Base-by-base conservation (phyloP, 35 echinoderm and acorn worm genomes). In the Amphiura filiformis region DNA sequence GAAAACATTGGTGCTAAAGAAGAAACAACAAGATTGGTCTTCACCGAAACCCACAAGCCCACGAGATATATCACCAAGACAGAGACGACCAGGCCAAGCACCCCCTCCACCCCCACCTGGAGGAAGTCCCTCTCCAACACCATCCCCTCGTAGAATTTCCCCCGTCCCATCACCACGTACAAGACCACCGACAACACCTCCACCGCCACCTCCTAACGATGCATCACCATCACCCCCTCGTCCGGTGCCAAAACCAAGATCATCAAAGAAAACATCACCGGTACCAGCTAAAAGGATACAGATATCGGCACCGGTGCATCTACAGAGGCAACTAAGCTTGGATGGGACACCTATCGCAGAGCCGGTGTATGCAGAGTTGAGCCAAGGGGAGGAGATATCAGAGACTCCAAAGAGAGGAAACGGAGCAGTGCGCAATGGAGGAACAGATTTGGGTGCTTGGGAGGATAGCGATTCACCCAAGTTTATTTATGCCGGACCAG, bases 401-500 rank as follows among this genome's bases (percentile, higher is more conserved):
- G 44, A 52, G 20, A 52, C 20, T 7, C 44, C 44, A 11, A 52
- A 52, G 20, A 20, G 20, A 52, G 7, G 44, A 7, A 52, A 52
- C 20, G 44, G 44, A 20, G 44, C 20, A 52, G 44, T 52, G 7
- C 7, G 44, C 44, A 52, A 52, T 52, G 44, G 44, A 11, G 44
- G 44, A 11, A 7, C 44, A 52, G 7, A 52, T 52, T 20, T 52
- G 7, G 44, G 44, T 52, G 44, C 7, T 52, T 7, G 44, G 44
- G 44, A 52, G 7, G 44, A 52, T 7, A 52, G 44, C 20, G 44
- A 20, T 11, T 7, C 7, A 20, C n/a, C n/a, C n/a, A 11, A 7
- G 20, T 7, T 11, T 11, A 20, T 52, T 36, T 90, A 90, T 20
- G 77, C 88, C 36, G 88, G 88, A 34, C 88, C 88, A 12, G 81